Conservation (phyloP, 2,113 vertebrate genomes). For the Opisthocomus hoazin region DNA sequence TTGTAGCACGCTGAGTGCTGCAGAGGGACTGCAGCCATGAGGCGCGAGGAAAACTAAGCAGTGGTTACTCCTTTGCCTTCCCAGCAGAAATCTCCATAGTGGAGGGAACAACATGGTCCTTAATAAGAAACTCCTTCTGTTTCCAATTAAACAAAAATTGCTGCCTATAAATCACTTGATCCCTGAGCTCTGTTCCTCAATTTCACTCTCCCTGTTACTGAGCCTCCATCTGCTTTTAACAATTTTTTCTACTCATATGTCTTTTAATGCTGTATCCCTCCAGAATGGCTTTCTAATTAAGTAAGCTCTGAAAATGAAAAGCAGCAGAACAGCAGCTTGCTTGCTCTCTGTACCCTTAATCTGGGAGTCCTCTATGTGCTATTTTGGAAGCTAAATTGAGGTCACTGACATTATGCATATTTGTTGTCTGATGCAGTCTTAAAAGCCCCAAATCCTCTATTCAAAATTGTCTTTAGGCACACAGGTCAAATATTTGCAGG, state of each 20-base stretch:
- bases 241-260: not conserved
- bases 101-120: slow-evolving; percentile 1
- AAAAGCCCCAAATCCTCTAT: slow-evolving; percentile 35
- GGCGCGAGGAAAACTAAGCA: not conserved
- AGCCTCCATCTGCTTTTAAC: slow-evolving; percentile 48
- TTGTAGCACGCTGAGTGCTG: accelerated
- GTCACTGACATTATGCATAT: slow-evolving; percentile 45
- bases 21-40: not conserved
- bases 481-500: slow-evolving; percentile 35
- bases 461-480: slow-evolving; percentile 12
- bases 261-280: slow-evolving; percentile 16
- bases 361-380: slow-evolving; percentile 40
- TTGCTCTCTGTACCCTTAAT: slow-evolving; percentile 34
- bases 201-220: slow-evolving; percentile 26
- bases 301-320: slow-evolving; percentile 55
- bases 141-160: slow-evolving; percentile 54
- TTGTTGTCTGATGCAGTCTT: slow-evolving; percentile 58
- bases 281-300: slow-evolving; percentile 55
- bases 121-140: slow-evolving; percentile 37
- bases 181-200: slow-evolving; percentile 36
- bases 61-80: not conserved
- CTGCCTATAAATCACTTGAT: slow-evolving; percentile 53
- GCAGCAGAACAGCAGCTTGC: slow-evolving; percentile 45
- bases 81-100: slow-evolving; percentile 14
- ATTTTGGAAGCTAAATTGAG: slow-evolving; percentile 62